Base-by-base conservation (phyloP, 35 echinoderm and acorn worm genomes). In the Ptychodera flava region DNA sequence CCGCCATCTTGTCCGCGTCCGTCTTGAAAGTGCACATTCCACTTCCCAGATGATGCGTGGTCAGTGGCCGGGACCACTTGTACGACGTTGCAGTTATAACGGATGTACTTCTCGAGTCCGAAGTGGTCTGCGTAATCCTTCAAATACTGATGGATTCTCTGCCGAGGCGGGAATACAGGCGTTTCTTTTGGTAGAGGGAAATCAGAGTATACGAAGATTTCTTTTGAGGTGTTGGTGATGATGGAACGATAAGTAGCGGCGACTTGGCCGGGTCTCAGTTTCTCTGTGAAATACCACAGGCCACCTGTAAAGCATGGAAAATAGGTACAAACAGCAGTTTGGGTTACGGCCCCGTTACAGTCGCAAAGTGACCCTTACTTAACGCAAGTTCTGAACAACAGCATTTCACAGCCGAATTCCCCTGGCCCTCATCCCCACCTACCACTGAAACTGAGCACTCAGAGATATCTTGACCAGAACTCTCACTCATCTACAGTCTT, bases 171-270 rank as follows among this genome's bases (percentile, higher is more conserved):
- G 45, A 88, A 97, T 1, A 82, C 64, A 1, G 94, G 91, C 33
- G 85, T 90, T 6, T 92, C 89, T 52, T 93, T 93, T 1, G 94
- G 91, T 33, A 93, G 91, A 0, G 91, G 94, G 91, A 93, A 97
- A 36, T 97, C 94, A 80, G 91, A 93, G 86, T 76, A 97, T 45
- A 88, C 86, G 16, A 28, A 85, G 78, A 87, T 88, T 81, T 97
- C 94, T 85, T 97, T 97, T 38, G 81, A 84, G 27, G 94, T 90
- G 52, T 97, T 97, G 88, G 91, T 90, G 0, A 93, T 77, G 0
- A 92, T 80, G 33, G 80, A 35, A 29, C 78, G 27, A 37, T 97
- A 97, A 37, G 93, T 83, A 2, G 80, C 80, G 32, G 37, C 83
- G 31, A 80, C 80, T 33, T 80, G 77, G 35, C 80, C 88, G 1